Evolutionary conservation across 2,888 invertebrate genomes (phyloP), one percentile per base, ranked within the genome.

Genomic region (Ochropacha duplaris): DNA sequence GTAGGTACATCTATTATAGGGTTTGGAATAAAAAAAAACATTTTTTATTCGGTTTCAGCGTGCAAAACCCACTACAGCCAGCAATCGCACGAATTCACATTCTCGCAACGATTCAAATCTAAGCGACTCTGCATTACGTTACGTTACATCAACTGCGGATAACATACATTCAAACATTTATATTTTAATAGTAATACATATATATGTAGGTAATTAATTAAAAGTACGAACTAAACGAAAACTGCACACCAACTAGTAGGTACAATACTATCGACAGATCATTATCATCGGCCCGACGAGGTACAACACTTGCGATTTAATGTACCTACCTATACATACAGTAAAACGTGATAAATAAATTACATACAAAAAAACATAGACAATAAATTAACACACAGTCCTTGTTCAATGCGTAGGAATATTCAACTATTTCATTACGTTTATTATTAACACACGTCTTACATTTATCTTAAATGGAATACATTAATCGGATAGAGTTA

Each of bases 351-450:
- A 89, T 88, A 90, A 90, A 91, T 91, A 90, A 91, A 87, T 91
- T 90, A 92, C 79, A 85, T 81, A 84, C 76, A 79, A 81, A 60
- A 49, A 54, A 61, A 56, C 74, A 83, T 83, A 86, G 79, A 85
- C 83, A 92, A 92, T 92, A 91, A 92, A 90, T 91, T 88, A 92
- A 90, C 89, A 86, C 84, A 86, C 82, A 90, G 87, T 91, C 88
- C 87, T 90, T 83, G 88, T 91, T 88, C 89, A 88, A 89, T 87
- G 88, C 84, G 79, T 80, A 84, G 79, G 83, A 83, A 87, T 88
- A 88, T 80, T 79, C 77, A 80, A 83, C 83, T 86, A 87, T 86
- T 86, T 81, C 70, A 82, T 83, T 84, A 84, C 79, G 79, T 81
- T 83, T 79, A 85, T 81, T 76, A 83, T 83, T 83, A 87, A 86